Evolutionary conservation across 2,113 vertebrate species (phyloP), one percentile per base, ranked within the genome.

Genomic region (Sarotherodon lohbergeri): DNA sequence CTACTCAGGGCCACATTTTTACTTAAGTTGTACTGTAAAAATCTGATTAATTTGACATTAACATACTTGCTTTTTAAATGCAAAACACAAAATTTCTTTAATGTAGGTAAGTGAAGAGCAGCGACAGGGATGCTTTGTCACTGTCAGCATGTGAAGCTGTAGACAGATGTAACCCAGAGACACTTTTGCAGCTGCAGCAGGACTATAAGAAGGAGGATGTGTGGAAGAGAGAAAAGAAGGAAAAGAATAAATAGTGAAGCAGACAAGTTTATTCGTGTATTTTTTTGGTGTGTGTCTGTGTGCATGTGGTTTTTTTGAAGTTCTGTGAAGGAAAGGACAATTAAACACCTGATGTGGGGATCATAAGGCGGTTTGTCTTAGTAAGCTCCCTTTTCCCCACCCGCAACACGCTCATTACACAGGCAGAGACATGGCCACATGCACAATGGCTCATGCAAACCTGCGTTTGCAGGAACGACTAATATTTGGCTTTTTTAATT

Each of bases 401-500:
- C 94, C 91, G 88, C 84, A 92, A 93, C 93, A 89, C 73, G 61
- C 83, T 95, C 92, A 94, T 94, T 83, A 93, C 94, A 91, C 90
- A 95, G 68, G 48, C 90, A 52, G n/a, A 86, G 87, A 85, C 84
- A 56, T 1, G 88, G 84, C 90, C 91, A 91, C 91, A 91, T 90
- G 89, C 80, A 93, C 76, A 48, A 43, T 13, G 11, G 9, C 63
- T 84, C 81, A 10, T 83, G 78, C 84, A 80, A 83, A 61, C 71
- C 78, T 78, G 24, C 71, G 81, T 46, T 39, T 80, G 39, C 80
- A 89, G 71, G 29, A 27, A 22, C 11, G 7, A 48, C 66, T 32
- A 59, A 90, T 81, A 41, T 54, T 78, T 52, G 80, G 50, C 46
- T 88, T 90, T 93, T 81, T 81, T 76, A 50, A 68, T 90, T 84